These are phyloP conservation scores for Drosophila kikkawai DNA, from an alignment of 1,140 invertebrate genomes.

Conservation along the genomic window DNA sequence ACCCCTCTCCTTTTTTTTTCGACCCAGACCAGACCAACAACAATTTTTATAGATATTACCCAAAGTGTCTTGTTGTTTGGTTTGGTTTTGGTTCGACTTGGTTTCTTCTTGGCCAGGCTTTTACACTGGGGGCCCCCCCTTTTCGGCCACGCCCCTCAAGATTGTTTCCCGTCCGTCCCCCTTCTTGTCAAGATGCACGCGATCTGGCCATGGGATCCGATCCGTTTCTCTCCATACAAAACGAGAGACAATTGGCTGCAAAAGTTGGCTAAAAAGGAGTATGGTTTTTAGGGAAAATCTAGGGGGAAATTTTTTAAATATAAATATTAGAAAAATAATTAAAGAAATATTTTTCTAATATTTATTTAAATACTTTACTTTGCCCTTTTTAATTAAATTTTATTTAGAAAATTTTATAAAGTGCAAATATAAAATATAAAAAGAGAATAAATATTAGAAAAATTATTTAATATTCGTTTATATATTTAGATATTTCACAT, in stretches of 20 bases:
- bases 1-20: slow-evolving; percentile 41
- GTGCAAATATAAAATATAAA: no score
- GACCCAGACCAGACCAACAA: slow-evolving; percentile 38
- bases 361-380: no score
- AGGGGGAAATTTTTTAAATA: neutral
- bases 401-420: no score
- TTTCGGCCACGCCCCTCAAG: slow-evolving; percentile 22
- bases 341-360: no score
- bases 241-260: neutral
- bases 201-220: slow-evolving; percentile 18
- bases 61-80: slow-evolving; percentile 73
- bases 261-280: neutral
- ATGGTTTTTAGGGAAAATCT: slow-evolving; percentile 1
- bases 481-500: no score
- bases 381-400: neutral
- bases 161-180: neutral
- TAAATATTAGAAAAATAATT: no score
- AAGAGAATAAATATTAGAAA: no score
- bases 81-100: slow-evolving; percentile 23
- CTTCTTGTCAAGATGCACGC: slow-evolving; percentile 13
- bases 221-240: slow-evolving; percentile 2
- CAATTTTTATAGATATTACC: slow-evolving; percentile 81
- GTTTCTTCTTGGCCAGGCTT: slow-evolving; percentile 17
- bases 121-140: slow-evolving; percentile 10
- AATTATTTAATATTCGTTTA: no score